Percentiles rank a stretch among this genome's conserved stretches.
Conservation (phyloP, 2,797 vertebrate genomes). For the Pteronotus mesoamericanus region DNA sequence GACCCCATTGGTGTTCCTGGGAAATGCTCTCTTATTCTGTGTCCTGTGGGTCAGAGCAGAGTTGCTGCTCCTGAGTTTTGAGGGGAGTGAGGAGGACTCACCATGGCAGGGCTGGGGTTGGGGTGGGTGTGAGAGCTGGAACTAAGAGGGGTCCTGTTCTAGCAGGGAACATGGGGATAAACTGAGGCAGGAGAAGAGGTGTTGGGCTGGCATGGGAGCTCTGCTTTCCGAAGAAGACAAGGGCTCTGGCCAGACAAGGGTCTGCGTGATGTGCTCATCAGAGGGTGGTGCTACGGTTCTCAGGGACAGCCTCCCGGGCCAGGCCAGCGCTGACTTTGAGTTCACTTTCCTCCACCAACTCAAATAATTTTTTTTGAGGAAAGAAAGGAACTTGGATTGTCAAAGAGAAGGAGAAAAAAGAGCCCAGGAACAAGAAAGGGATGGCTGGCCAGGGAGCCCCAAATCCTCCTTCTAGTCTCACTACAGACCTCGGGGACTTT, state of each 20-base stretch:
- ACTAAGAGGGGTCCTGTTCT: neutral
- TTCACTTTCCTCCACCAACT: neutral
- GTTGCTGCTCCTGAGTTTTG: neutral
- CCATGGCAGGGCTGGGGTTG: neutral
- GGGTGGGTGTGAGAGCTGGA: neutral
- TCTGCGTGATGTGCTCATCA: neutral
- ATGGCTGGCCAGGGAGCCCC: neutral
- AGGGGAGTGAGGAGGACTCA: neutral
- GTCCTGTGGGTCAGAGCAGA: neutral
- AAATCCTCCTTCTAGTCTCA: neutral
- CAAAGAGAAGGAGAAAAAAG: neutral
- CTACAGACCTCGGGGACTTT: neutral
- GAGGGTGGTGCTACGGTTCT: neutral
- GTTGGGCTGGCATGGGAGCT: neutral
- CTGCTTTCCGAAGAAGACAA: neutral
- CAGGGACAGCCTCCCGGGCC: neutral
- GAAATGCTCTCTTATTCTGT: neutral
- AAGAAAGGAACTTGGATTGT: neutral
- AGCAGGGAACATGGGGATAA: neutral
- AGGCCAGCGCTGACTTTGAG: neutral
- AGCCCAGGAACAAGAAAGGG: neutral
- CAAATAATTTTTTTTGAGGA: neutral
- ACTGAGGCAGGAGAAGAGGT: neutral
- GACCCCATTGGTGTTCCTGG: fast-evolving
- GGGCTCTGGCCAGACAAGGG: neutral